A percentile compares a stretch with the other conserved stretches of the same genome.
Conservation (phyloP, 2,113 vertebrate species). For the Oostethus manadensis region DNA sequence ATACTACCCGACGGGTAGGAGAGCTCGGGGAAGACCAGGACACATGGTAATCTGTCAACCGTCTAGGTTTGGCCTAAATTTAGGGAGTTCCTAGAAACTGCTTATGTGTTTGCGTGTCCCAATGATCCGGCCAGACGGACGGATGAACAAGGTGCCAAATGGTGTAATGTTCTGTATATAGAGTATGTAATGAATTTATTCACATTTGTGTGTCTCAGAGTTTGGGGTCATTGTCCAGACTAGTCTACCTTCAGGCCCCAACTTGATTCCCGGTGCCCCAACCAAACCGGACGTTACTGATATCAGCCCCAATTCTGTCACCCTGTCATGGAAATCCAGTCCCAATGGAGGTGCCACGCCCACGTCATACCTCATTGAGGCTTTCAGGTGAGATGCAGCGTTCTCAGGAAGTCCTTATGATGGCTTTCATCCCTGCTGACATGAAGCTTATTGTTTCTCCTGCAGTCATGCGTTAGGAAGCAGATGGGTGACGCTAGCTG, state of each 20-base stretch:
- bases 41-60: too few relatives aligned
- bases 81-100: too few relatives aligned
- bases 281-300: slow-evolving; percentile 90
- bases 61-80: too few relatives aligned
- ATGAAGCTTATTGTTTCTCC: not conserved
- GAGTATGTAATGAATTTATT: not conserved
- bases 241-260: slow-evolving; percentile 82
- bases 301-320: slow-evolving; percentile 83
- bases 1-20: too few relatives aligned
- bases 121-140: too few relatives aligned
- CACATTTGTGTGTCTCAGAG: slow-evolving; percentile 65
- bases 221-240: slow-evolving; percentile 88
- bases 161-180: not conserved
- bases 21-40: too few relatives aligned
- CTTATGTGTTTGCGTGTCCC: too few relatives aligned
- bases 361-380: slow-evolving; percentile 91
- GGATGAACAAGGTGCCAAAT: not conserved
- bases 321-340: slow-evolving; percentile 86
- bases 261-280: slow-evolving; percentile 87
- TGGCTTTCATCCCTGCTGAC: not conserved
- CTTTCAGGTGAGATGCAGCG: slow-evolving; percentile 81
- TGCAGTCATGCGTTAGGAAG: slow-evolving; percentile 87
- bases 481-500: slow-evolving; percentile 94
- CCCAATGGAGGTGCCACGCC: slow-evolving; percentile 79
- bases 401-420: not conserved